These are phyloP conservation scores for Parauchenoglanis ngamensis DNA, from an alignment of 2,797 vertebrate species.

Conservation along the genomic window DNA sequence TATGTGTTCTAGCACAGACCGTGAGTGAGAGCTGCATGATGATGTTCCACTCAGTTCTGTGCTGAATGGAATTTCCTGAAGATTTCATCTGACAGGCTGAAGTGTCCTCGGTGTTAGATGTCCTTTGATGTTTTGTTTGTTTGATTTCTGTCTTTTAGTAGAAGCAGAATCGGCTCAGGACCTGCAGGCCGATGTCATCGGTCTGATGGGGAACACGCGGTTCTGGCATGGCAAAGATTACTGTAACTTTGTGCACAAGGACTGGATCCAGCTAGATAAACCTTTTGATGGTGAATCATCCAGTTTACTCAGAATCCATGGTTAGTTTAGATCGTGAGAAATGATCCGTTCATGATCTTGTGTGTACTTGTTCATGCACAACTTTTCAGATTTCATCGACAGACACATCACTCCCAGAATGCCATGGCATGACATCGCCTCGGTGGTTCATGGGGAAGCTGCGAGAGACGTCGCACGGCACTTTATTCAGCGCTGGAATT, in stretches of 20 bases:
- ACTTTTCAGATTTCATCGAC: slow-evolving; percentile 89
- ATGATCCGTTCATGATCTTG: no score
- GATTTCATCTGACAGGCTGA: not conserved
- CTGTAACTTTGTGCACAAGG: slow-evolving; percentile 96
- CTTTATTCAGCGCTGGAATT: slow-evolving; percentile 99
- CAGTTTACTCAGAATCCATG: not conserved
- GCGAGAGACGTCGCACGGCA: slow-evolving; percentile 92
- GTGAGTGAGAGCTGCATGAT: slow-evolving; percentile 6
- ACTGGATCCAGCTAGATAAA: slow-evolving; percentile 97
- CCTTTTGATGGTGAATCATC: slow-evolving; percentile 87
- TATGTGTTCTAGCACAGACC: not conserved
- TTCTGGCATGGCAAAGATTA: slow-evolving; percentile 99
- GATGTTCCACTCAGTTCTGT: not conserved
- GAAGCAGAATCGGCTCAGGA: slow-evolving; percentile 75
- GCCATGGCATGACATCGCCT: slow-evolving; percentile 97
- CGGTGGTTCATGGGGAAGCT: slow-evolving; percentile 88
- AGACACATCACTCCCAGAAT: slow-evolving; percentile 90
- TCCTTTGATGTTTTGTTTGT: slow-evolving; percentile 42
- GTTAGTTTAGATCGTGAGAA: not conserved
- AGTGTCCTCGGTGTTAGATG: not conserved
- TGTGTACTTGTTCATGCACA: not conserved
- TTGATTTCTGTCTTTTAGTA: slow-evolving; percentile 50
- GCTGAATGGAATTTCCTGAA: not conserved
- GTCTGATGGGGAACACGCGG: slow-evolving; percentile 87
- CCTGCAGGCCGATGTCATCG: slow-evolving; percentile 79